Evolutionary conservation across 2,113 vertebrate genomes (phyloP), one percentile per base, ranked within the genome.

Genomic region (Chitala chitala): DNA sequence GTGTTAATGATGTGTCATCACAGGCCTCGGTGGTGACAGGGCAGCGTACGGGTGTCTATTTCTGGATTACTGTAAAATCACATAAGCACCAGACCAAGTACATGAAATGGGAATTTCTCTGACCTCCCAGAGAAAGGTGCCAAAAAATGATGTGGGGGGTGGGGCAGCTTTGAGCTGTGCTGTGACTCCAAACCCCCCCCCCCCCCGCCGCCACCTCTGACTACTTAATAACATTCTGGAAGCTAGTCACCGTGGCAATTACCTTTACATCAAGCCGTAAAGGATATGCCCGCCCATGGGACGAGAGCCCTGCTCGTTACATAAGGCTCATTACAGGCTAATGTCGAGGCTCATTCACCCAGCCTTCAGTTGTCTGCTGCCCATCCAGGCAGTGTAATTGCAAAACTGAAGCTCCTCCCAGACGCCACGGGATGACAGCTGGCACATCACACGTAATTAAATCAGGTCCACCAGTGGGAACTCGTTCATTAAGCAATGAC

Each of bases 201-300:
- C 59, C 78, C 78, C 78, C 13, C 77, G 79, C 83, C 87, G 87
- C 86, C 86, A 86, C 83, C 84, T 79, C 80, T 66, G 77, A 82
- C 83, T 87, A 83, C 87, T 87, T 90, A 88, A 91, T 90, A 90
- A 88, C 85, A 82, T 88, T 89, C 87, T 81, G 84, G 85, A 86
- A 88, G 87, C 87, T 84, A 82, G 89, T 88, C 87, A 84, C 85
- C 75, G 75, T 84, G 82, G 88, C 86, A 90, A 92, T 91, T 90
- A 90, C 88, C 85, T 90, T 87, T 87, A 88, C 87, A 88, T 89
- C 89, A 90, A 82, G 79, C 82, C 81, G 76, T 85, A 87, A 88
- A 90, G 90, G 87, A 91, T 85, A 87, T 84, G 86, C 88, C 86
- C 82, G 79, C 87, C 84, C 85, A 80, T 73, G 85, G 88, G 90